Evolutionary conservation across 2,888 invertebrate genomes (phyloP), one percentile per base, ranked within the genome.

Genomic region (Acleris emargana): DNA sequence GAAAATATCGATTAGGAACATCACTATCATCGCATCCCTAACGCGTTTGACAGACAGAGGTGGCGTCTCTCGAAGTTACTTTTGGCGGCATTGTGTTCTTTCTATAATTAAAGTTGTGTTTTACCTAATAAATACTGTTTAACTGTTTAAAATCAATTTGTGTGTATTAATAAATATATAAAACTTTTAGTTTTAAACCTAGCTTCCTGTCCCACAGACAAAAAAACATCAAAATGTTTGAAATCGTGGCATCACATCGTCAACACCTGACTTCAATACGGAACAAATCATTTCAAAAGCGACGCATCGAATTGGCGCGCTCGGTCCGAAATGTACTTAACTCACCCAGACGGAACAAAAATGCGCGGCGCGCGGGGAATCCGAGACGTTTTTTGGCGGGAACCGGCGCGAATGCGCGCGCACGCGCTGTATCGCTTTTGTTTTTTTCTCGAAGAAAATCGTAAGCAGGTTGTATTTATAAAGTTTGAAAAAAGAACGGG

Each of bases 381-480:
- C 82, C 80, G 82, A 79, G 73, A 80, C 80, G 84, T 89, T 91
- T 91, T 90, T 90, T 86, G 85, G 88, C 86, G 84, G 82, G 84
- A 82, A 78, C 78, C 82, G 86, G 73, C 81, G 81, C 88, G 88
- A 88, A 88, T 88, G 86, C 82, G 73, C 67, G 82, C 81, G 88
- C 89, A 90, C 89, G 91, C 88, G 87, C 84, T 74, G 72, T 43
- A 71, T 67, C 61, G 69, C 68, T 73, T 78, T 81, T 82, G 80
- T 75, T 71, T 73, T 77, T 77, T 67, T 67, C 72, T 67, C 69
- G 73, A 75, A 71, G 76, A 77, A 75, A 79, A 81, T 80, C 76
- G 78, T 81, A 84, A 84, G 83, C 86, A 85, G 85, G 86, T 83
- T 84, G 82, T 82, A 81, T 81, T 82, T 80, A 83, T 78, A 79